Evolutionary conservation across 2,888 invertebrate genomes (phyloP), one percentile per base, ranked within the genome.

Genomic region (Leptopilina myrica): DNA sequence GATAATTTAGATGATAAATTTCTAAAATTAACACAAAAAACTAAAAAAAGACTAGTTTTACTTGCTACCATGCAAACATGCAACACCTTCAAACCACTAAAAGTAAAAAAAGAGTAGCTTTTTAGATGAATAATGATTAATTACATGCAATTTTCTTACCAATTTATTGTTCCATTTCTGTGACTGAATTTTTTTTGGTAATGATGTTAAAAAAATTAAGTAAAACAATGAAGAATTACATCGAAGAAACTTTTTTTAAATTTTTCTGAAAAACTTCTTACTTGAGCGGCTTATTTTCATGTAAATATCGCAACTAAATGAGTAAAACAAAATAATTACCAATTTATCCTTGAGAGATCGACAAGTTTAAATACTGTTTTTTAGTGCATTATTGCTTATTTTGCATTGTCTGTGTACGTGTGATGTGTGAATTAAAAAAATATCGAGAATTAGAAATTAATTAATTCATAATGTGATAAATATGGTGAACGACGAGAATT

Each of bases 231-330:
- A n/a, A 14, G 5, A n/a, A 14, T 56, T 56, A 56, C 56, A 56
- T n/a, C 14, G 12, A 56, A 56, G 5, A 56, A 14, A 53, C 5
- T 56, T 5, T 14, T 14, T 14, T 14, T n/a, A n/a, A 56, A 12
- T 14, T n/a, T 56, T 56, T 56, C 2, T 14, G n/a, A 12, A 56
- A 12, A 12, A 56, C 3, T 56, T 56, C 5, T 56, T 56, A 56
- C 64, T 77, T 73, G 77, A 80, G 73, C 89, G 90, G 90, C 91
- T 91, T 91, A 90, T 91, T 91, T 91, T 91, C 89, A 90, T 91
- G 90, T 86, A 87, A 90, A 88, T 88, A 87, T 85, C 80, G 79
- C 78, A 33, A 65, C 78, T 9, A 46, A 46, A 9, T 46, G 11
- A 11, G 2, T 49, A 49, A 49, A 49, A 49, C 49, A 49, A 49